These are phyloP conservation scores for Girardinus metallicus DNA, from an alignment of 2,797 vertebrate species.

Conservation along the genomic window DNA sequence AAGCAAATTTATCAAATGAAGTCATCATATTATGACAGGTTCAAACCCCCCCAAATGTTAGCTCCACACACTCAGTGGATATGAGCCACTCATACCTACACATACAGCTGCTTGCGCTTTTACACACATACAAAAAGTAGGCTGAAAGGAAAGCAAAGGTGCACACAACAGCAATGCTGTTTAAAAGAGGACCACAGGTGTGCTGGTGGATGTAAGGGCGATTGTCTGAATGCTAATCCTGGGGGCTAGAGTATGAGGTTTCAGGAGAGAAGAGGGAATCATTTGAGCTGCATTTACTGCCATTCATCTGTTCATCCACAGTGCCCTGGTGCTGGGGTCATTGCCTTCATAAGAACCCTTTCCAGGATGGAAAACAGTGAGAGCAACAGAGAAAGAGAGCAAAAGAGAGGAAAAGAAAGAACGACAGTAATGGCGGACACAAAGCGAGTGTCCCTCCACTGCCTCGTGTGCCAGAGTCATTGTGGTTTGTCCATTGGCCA, in stretches of 20 bases:
- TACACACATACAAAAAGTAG: constrained; percentile 1
- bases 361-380: constrained; percentile 29
- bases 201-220: constrained; percentile 5
- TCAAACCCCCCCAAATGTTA: constrained; percentile 4
- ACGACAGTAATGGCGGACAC: constrained; percentile 38
- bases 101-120: neutral
- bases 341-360: constrained; percentile 65
- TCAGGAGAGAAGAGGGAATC: constrained; percentile 27
- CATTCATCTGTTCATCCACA: constrained; percentile 55
- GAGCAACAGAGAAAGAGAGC: constrained; percentile 12
- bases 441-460: constrained; percentile 50
- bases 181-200: constrained; percentile 43
- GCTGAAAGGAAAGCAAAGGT: neutral
- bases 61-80: constrained; percentile 2
- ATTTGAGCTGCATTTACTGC: constrained; percentile 49
- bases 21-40: neutral
- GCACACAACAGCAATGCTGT: neutral
- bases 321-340: constrained; percentile 63
- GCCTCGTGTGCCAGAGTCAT: constrained; percentile 65
- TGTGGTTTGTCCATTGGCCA: constrained; percentile 59
- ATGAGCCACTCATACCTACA: constrained; percentile 4
- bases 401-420: constrained; percentile 44
- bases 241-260: constrained; percentile 37
- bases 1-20: neutral
- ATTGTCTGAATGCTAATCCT: constrained; percentile 23